These are phyloP conservation scores for Phania funesta DNA, from an alignment of 2,888 invertebrate genomes.

Conservation along the genomic window DNA sequence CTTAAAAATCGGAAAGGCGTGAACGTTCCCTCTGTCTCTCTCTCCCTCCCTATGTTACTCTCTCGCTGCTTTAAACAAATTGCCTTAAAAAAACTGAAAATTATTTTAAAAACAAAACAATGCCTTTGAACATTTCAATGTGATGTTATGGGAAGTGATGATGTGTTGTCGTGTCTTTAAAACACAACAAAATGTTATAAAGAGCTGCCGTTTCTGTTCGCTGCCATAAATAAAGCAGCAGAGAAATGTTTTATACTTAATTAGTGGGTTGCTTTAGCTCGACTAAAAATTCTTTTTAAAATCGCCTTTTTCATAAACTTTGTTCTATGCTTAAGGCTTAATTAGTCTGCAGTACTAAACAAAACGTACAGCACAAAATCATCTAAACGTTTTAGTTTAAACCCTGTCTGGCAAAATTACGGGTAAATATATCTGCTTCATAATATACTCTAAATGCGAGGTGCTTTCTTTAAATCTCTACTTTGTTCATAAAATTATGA, in stretches of 20 bases:
- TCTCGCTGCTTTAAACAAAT: conserved; percentile 3
- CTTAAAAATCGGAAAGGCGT: conserved; percentile 22
- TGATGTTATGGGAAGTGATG: conserved; percentile 14
- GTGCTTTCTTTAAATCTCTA: conserved; percentile 11
- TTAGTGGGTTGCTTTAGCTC: conserved; percentile 20
- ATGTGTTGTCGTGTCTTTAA: conserved; percentile 37
- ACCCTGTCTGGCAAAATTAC: conserved; percentile 1
- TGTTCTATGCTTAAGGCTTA: conserved; percentile 62
- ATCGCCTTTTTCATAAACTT: conserved; percentile 22
- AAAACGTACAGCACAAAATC: conserved; percentile 10
- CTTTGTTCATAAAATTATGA: conserved; percentile 36
- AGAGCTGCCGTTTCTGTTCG: conserved; percentile 35
- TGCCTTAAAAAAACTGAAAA: conserved; percentile 8
- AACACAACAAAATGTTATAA: conserved; percentile 24
- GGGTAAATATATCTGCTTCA: not conserved
- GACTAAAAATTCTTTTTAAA: conserved; percentile 34
- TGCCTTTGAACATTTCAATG: conserved; percentile 9
- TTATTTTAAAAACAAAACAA: conserved; percentile 6
- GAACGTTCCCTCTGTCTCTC: not conserved
- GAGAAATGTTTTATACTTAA: conserved; percentile 14
- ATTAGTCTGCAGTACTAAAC: conserved; percentile 53
- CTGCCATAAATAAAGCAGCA: not conserved
- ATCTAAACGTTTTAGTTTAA: conserved; percentile 38
- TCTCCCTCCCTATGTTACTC: not conserved
- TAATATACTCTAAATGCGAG: not conserved